Evolutionary conservation across 2,888 invertebrate species (phyloP).

Genomic region (Thera britannica): DNA sequence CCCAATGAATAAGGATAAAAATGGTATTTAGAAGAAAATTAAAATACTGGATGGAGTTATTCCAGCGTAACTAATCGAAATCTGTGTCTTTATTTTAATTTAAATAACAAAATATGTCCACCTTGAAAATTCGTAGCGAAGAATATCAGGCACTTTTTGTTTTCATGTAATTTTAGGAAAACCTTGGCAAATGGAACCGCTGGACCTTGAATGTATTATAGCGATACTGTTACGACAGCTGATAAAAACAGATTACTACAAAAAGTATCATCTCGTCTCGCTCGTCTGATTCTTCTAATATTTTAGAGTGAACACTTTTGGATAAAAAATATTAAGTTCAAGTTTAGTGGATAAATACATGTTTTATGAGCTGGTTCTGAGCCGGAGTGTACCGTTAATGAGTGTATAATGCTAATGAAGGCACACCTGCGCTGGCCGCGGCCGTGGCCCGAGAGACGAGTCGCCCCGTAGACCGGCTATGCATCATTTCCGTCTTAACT

Average conservation of each 20-base stretch:
- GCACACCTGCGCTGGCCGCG: slow-evolving; percentile 57
- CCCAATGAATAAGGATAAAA: slow-evolving; percentile 51
- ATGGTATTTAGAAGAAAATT: slow-evolving; percentile 45
- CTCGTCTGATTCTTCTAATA: slow-evolving; percentile 37
- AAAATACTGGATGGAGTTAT: slow-evolving; percentile 38
- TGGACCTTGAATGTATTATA: slow-evolving; percentile 66
- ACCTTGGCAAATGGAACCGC: slow-evolving; percentile 63
- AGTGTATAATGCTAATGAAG: slow-evolving; percentile 75
- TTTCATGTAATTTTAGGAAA: slow-evolving; percentile 52
- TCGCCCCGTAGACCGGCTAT: slow-evolving; percentile 34
- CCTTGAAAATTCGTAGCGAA: slow-evolving; percentile 53
- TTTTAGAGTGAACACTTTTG: slow-evolving; percentile 30
- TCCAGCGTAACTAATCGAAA: slow-evolving; percentile 35
- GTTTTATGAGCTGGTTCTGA: slow-evolving; percentile 55
- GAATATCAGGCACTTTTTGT: slow-evolving; percentile 52
- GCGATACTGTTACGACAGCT: slow-evolving; percentile 56
- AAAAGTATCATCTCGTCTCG: slow-evolving; percentile 35
- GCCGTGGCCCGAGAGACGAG: slow-evolving; percentile 31
- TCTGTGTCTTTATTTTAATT: slow-evolving; percentile 38
- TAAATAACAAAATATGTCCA: slow-evolving; percentile 39
- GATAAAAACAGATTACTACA: slow-evolving; percentile 56
- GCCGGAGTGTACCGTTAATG: slow-evolving; percentile 71
- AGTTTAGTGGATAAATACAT: slow-evolving; percentile 57
- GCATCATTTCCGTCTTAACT: slow-evolving; percentile 44
- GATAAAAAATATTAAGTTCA: slow-evolving; percentile 47